These are phyloP conservation scores for Gryllus longicercus DNA, from an alignment of 2,888 invertebrate species.

Conservation along the genomic window DNA sequence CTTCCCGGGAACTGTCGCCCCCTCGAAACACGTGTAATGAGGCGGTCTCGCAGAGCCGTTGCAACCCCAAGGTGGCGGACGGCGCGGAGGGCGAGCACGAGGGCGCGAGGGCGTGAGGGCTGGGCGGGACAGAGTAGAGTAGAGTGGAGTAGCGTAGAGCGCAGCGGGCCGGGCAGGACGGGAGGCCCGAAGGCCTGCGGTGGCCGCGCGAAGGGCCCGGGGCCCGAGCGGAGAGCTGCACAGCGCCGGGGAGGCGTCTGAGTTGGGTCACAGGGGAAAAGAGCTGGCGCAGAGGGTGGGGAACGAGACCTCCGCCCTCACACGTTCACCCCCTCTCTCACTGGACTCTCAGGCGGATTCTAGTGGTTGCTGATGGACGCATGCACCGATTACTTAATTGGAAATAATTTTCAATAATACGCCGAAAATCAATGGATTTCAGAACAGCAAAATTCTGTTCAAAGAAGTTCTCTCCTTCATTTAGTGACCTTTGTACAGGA, in stretches of 20 bases:
- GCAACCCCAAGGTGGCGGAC: neutral
- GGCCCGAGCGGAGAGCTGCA: too few relatives aligned
- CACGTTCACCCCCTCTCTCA: too few relatives aligned
- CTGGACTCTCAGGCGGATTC: too few relatives aligned
- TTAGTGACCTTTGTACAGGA: too few relatives aligned
- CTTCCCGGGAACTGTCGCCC: neutral
- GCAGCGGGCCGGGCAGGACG: neutral
- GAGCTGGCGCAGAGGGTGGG: too few relatives aligned
- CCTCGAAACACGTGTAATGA: conserved; percentile 10
- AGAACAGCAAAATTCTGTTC: too few relatives aligned
- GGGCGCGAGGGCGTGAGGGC: neutral
- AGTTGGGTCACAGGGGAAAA: neutral
- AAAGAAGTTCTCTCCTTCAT: too few relatives aligned
- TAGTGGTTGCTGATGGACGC: too few relatives aligned
- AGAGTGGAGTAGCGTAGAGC: neutral
- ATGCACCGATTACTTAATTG: too few relatives aligned
- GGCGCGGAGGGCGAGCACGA: neutral
- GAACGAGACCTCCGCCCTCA: too few relatives aligned
- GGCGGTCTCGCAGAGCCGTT: conserved; percentile 6
- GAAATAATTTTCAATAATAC: too few relatives aligned
- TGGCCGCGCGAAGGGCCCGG: neutral
- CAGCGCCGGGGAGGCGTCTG: neutral
- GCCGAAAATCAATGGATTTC: too few relatives aligned
- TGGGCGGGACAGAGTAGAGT: neutral
- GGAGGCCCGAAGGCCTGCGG: neutral